phyloP scores from a whole-genome alignment of 1,140 invertebrate genomes.

The Elymnias hypermnestra region DNA sequence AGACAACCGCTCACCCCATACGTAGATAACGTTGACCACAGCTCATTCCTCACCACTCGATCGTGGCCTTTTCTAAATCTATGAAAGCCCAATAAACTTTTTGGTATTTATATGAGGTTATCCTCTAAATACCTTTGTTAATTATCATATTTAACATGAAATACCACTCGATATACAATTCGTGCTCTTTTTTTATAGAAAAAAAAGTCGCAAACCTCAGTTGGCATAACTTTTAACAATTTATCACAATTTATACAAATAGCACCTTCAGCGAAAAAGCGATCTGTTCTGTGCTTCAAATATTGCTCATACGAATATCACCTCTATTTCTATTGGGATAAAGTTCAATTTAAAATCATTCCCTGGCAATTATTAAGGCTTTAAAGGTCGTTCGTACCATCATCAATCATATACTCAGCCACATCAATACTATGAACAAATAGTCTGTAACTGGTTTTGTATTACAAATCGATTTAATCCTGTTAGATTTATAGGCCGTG shows the following conservation, averaged over 20 bases:
- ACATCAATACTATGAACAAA: slow-evolving; percentile 57
- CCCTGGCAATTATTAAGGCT: slow-evolving; percentile 18
- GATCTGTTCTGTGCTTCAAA: neutral
- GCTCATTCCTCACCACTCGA: too few species aligned
- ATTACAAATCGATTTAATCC: slow-evolving; percentile 57
- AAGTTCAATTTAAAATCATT: slow-evolving; percentile 20
- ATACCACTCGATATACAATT: too few species aligned
- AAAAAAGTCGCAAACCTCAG: neutral
- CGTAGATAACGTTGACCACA: too few species aligned
- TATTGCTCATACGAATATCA: slow-evolving; percentile 12
- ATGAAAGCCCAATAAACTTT: too few species aligned
- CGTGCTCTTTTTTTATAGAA: neutral
- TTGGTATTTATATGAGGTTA: too few species aligned
- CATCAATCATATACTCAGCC: slow-evolving; percentile 52
- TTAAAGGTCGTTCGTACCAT: slow-evolving; percentile 33
- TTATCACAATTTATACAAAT: slow-evolving; percentile 11
- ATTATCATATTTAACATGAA: too few species aligned
- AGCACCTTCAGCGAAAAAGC: slow-evolving; percentile 5
- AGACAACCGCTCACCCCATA: too few species aligned
- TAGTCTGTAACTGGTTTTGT: slow-evolving; percentile 50
- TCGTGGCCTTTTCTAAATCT: too few species aligned
- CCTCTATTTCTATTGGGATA: slow-evolving; percentile 8
- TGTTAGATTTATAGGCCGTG: slow-evolving; percentile 45
- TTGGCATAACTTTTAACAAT: slow-evolving; percentile 6
- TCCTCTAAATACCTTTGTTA: too few species aligned